phyloP scores from a whole-genome alignment of 1,140 invertebrate genomes.

The Mercenaria mercenaria region DNA sequence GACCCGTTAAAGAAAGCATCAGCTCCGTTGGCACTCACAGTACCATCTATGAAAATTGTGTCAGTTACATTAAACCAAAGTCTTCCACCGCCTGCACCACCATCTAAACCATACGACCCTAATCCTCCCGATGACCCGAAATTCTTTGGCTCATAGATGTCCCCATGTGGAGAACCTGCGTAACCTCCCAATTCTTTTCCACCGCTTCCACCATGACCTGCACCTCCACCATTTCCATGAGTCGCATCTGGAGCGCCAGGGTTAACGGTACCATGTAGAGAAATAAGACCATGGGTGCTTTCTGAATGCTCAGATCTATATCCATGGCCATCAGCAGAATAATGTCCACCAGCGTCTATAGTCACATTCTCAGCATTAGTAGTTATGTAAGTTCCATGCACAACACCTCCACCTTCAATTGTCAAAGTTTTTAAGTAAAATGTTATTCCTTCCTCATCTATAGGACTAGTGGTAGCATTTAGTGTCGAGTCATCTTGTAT shows the following conservation, averaged over 20 bases:
- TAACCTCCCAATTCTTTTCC: conserved; percentile 54
- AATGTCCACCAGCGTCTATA: conserved; percentile 75
- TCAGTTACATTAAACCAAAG: conserved; percentile 82
- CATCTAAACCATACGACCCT: conserved; percentile 64
- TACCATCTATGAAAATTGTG: conserved; percentile 78
- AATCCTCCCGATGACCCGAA: conserved; percentile 76
- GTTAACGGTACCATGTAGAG: conserved; percentile 76
- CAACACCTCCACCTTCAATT: conserved; percentile 78
- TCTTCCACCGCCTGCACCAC: conserved; percentile 77
- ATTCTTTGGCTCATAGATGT: conserved; percentile 76
- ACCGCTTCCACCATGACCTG: conserved; percentile 78
- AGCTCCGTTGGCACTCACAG: conserved; percentile 76
- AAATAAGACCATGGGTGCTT: conserved; percentile 66
- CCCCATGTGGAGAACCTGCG: conserved; percentile 77
- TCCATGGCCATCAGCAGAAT: conserved; percentile 75
- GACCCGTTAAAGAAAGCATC: conserved; percentile 63
- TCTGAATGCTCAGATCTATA: conserved; percentile 74
- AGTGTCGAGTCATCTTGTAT: conserved; percentile 78
- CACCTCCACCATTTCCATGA: conserved; percentile 70
- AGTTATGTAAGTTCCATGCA: conserved; percentile 76
- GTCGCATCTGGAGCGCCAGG: conserved; percentile 65
- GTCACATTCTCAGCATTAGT: conserved; percentile 75
- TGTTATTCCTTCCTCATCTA: conserved; percentile 76
- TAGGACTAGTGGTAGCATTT: conserved; percentile 76
- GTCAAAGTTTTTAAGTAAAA: conserved; percentile 69